Conservation (phyloP, 2,113 vertebrate species). For the Cettia cetti region DNA sequence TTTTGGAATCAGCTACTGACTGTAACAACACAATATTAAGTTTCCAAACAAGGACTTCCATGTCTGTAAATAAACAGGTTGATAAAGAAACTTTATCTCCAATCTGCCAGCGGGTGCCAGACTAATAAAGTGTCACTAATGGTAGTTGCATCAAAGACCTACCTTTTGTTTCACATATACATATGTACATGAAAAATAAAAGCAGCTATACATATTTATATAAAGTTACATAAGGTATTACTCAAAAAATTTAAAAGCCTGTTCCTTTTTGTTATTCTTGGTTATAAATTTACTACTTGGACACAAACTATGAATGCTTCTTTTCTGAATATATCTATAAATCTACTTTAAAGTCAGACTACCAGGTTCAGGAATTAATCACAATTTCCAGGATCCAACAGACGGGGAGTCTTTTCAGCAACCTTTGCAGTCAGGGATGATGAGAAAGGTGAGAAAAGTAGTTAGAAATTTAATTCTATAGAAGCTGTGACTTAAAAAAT, state of each 20-base stretch:
- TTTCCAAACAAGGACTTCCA: background rate
- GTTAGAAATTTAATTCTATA: background rate
- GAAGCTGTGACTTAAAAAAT: background rate
- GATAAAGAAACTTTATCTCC: background rate
- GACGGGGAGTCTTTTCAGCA: background rate
- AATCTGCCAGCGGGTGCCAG: background rate
- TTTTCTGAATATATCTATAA: background rate
- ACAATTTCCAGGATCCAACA: background rate
- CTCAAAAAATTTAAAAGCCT: background rate
- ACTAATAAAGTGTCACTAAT: background rate
- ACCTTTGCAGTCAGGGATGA: background rate
- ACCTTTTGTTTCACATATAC: background rate
- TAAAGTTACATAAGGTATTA: background rate
- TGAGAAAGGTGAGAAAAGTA: background rate
- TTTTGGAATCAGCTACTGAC: background rate
- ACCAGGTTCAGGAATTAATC: background rate
- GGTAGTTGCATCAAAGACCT: background rate
- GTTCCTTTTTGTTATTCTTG: background rate
- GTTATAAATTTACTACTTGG: background rate
- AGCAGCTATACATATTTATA: background rate
- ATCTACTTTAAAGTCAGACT: background rate
- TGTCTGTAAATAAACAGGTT: background rate
- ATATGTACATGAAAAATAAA: background rate
- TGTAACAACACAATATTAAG: background rate
- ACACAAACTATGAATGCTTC: fast-evolving